Base-by-base conservation (phyloP, 2,888 invertebrate genomes). In the Diarsia brunnea region DNA sequence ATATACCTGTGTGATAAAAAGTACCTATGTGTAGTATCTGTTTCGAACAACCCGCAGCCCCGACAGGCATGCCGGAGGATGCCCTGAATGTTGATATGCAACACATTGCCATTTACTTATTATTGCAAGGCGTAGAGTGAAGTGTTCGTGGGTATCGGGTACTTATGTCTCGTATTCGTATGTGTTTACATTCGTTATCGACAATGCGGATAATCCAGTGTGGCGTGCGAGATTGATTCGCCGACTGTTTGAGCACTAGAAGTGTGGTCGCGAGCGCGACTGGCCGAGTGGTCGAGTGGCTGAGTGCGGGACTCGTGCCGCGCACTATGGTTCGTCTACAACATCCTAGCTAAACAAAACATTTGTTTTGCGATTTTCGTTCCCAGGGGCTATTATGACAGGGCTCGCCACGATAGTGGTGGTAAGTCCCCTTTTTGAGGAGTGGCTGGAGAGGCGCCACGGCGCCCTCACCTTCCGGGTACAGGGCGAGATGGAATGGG, bases 191-290 rank as follows among this genome's bases (percentile, higher is more conserved):
- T 43, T 21, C 65, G 85, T 63, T 85, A 85, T 82, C 82, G 86
- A 66, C 49, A 69, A 38, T 63, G 69, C 71, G 82, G 69, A 85
- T 82, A 82, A 82, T 76, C 66, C 63, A 66, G 68, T 82, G 71
- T 76, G 58, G 63, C 86, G 69, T 45, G 73, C 55, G 53, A 47
- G 73, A 84, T 83, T 82, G 86, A 82, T 77, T 85, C 47, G 68
- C 47, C 75, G 24, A 69, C 65, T 81, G 69, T 24, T 55, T 21
- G 27, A 47, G n/a, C 31, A 31, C 60, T 60, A 31, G 21, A 51
- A 51, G 4, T 60, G 27, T 19, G 27, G n/a, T n/a, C n/a, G n/a
- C n/a, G n/a, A n/a, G n/a, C n/a, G n/a, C n/a, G n/a, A n/a, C n/a
- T n/a, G n/a, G n/a, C n/a, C n/a, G n/a, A n/a, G n/a, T n/a, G 55